Base-by-base conservation (phyloP, 2,797 vertebrate species). In the Florisuga fusca region DNA sequence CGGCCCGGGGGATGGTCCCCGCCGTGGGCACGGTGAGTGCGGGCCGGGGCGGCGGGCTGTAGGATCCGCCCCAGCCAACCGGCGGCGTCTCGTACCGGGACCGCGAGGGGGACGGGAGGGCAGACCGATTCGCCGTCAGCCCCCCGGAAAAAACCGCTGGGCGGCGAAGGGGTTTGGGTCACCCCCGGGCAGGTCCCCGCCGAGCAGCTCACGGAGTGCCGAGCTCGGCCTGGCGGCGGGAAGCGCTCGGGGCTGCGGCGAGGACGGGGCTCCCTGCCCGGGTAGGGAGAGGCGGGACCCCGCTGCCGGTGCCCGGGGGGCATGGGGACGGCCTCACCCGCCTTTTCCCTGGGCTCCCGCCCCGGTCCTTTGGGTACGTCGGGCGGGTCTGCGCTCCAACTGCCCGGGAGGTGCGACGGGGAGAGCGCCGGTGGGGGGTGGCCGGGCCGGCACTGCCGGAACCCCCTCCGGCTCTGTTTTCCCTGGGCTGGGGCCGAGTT, bases 21-120 rank as follows among this genome's bases (percentile, higher is more conserved):
- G 53, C 93, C 77, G 93, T 77, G 77, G 89, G 86, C 77, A 94
- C 86, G 93, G 93, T 94, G 93, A 94, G 93, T 94, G 90, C 86
- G 83, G 68, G 57, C 93, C 45, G 81, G 72, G 81, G 10, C 25
- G 68, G 73, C 86, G 78, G 82, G 58, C 57, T 31, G 73, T 59
- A 73, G 69, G 59, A 64, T 58, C 87, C 64, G 31, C 43, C 74
- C 54, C 87, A 84, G 54, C 50, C 83, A 67, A 63, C 54, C 69
- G 59, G 59, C 50, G 38, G 73, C 21, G 68, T 27, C 83, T 94
- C 54, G 20, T 75, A 72, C 67, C 73, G 68, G 68, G 62, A 22
- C 78, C 67, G 15, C 25, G 43, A 36, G 51, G 16, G 43, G 50
- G 29, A 26, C 25, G 27, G 22, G n/a, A 51, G 15, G 16, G 33